Evolutionary conservation across 2,797 vertebrate species (phyloP), one percentile per base, ranked within the genome.

Genomic region (Ammospiza maritima): DNA sequence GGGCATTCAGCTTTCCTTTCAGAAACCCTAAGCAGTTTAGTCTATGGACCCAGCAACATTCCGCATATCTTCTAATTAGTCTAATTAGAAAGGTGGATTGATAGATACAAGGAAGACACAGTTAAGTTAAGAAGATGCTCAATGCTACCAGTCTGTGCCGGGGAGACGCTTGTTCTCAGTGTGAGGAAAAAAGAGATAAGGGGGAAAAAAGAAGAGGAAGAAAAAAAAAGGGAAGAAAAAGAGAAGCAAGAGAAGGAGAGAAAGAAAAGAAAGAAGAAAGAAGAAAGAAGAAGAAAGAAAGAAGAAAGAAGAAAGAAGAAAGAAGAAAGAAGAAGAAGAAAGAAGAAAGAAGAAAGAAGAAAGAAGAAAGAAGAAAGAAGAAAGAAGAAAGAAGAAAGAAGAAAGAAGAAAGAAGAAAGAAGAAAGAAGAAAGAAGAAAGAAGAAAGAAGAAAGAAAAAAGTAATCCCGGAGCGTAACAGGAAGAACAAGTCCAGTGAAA

Each of bases 1-100:
- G 98, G 97, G 95, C 94, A 98, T 98, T 98, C 98, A 98, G 93
- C 93, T 38, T 76, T 94, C 97, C 96, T 98, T 98, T 98, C 97
- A 98, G 76, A 93, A 92, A 56, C 74, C 89, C 78, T 88, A 69
- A 96, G 97, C 96, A 74, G 90, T 96, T 93, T 93, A 71, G 91
- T 96, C 94, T 96, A 88, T 76, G 78, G 91, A 86, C 96, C 87
- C 75, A 82, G 53, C 65, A 94, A 95, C 97, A 96, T 96, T 94
- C 93, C 96, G 78, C 96, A 94, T 97, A 95, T 96, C 97, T 97
- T 97, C 98, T 97, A 98, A 98, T 98, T 98, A 98, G 98, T 97
- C 97, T 98, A 98, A 98, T 98, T 98, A 98, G 97, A 96, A 97
- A 97, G 96, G 96, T 93, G 95, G 96, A 89, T 96, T 97, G 96